Base-by-base conservation (phyloP, 1,140 invertebrate species). In the Pseudomyrmex dendroicus region DNA sequence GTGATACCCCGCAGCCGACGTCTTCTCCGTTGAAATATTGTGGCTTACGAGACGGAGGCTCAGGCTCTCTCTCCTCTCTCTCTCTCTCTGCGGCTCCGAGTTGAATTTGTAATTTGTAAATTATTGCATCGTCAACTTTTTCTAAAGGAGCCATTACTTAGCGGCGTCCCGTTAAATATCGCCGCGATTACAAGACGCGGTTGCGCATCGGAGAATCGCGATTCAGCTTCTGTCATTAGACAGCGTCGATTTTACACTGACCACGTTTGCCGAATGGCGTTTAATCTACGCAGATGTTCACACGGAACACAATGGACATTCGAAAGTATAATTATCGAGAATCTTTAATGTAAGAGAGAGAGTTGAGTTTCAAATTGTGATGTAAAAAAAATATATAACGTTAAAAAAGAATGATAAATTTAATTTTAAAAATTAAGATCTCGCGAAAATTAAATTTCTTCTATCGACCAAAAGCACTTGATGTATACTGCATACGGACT, bases 81-180 rank as follows among this genome's bases (percentile, higher is more conserved):
- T 62, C 35, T 35, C 35, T 35, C 59, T 56, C 17, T 62, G 64
- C 64, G 70, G 84, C 84, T 56, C 44, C 72, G 61, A 83, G 83
- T 89, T 89, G 87, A 89, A 89, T 89, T 85, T 88, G 87, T 89
- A 88, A 88, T 89, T 89, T 83, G 78, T 89, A 89, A 89, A 84
- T 89, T 89, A 89, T 88, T 84, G 85, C 84, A 46, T 54, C 86
- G 84, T 89, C 86, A 67, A 74, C 62, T 77, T 85, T 87, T 83
- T 87, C 86, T 82, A 87, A 87, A 78, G 72, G 54, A 52, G 48
- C 68, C 86, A 84, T 87, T 80, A 84, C 82, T 87, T 87, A 84
- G 74, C 17, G 52, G 73, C 74, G 70, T 87, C 82, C 86, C 54
- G 86, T 87, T 87, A 87, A 87, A 87, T 87, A 87, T 87, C 86